Evolutionary conservation across 1,140 invertebrate species (phyloP).

Genomic region (Drosophila pectinifera): DNA sequence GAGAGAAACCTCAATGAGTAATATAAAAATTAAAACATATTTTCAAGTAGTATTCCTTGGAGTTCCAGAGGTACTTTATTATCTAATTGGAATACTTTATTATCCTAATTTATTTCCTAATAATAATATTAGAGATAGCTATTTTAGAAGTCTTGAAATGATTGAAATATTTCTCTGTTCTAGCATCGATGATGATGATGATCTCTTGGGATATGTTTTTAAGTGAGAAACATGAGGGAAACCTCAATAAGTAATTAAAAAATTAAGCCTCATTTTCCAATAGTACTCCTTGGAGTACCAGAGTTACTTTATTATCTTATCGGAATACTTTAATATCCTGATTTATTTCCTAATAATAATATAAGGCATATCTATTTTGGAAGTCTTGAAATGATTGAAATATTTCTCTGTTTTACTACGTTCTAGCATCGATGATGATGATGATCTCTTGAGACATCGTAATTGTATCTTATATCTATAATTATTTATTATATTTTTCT

Average conservation of each 20-base stretch:
- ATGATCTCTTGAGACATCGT: background rate
- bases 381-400: background rate
- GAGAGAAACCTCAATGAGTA: background rate
- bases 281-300: background rate
- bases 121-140: no score
- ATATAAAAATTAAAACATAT: background rate
- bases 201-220: no score
- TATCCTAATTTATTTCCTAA: background rate
- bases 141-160: background rate
- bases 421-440: background rate
- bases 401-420: conserved; percentile 1
- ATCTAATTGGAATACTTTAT: background rate
- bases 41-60: background rate
- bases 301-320: background rate
- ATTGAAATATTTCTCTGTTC: background rate
- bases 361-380: no score
- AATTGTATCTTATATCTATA: no score
- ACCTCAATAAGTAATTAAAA: background rate
- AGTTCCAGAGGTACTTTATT: background rate
- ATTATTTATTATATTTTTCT: no score
- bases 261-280: no score
- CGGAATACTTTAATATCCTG: background rate
- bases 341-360: no score
- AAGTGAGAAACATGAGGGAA: background rate
- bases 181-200: background rate